Evolutionary conservation across 2,797 vertebrate species (phyloP).

Genomic region (Hippoglossus hippoglossus): DNA sequence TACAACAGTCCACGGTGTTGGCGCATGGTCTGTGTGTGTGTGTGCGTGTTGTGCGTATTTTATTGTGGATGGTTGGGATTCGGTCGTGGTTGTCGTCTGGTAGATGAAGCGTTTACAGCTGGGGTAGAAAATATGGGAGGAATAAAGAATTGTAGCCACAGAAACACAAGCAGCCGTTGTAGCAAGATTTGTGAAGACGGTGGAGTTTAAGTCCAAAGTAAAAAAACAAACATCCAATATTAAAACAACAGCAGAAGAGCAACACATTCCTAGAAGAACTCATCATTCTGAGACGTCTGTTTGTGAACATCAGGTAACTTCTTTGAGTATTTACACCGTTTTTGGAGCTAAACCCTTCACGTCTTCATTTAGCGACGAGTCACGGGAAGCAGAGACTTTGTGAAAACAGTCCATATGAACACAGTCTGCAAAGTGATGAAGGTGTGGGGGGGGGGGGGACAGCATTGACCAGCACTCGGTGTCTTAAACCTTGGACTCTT

Average conservation of each 20-base stretch:
- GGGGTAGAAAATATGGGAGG: conserved; percentile 5
- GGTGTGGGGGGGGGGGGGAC: conserved; percentile 5
- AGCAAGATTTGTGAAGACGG: conserved; percentile 49
- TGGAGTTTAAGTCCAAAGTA: conserved; percentile 61
- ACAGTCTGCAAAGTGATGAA: conserved; percentile 63
- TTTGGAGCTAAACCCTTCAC: conserved; percentile 61
- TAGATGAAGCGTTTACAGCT: conserved; percentile 55
- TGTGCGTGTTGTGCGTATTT: conserved; percentile 63
- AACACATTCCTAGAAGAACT: conserved; percentile 40
- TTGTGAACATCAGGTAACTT: conserved; percentile 54
- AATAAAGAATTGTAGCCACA: conserved; percentile 45
- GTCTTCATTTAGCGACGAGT: conserved; percentile 46
- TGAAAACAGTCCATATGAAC: conserved; percentile 75
- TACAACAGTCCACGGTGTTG: conserved; percentile 55
- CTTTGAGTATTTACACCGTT: conserved; percentile 41
- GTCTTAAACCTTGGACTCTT: conserved; percentile 74
- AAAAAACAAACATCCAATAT: conserved; percentile 11
- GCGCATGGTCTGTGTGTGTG: conserved; percentile 44
- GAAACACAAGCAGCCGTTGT: conserved; percentile 70
- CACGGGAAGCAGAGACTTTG: conserved; percentile 36
- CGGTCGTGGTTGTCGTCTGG: conserved; percentile 42
- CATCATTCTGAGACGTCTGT: conserved; percentile 55
- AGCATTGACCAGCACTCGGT: conserved; percentile 74
- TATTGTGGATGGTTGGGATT: conserved; percentile 58
- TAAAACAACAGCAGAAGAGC: conserved; percentile 19